Base-by-base conservation (phyloP, 2,888 invertebrate species). In the Hirtodrosophila trivittata region DNA sequence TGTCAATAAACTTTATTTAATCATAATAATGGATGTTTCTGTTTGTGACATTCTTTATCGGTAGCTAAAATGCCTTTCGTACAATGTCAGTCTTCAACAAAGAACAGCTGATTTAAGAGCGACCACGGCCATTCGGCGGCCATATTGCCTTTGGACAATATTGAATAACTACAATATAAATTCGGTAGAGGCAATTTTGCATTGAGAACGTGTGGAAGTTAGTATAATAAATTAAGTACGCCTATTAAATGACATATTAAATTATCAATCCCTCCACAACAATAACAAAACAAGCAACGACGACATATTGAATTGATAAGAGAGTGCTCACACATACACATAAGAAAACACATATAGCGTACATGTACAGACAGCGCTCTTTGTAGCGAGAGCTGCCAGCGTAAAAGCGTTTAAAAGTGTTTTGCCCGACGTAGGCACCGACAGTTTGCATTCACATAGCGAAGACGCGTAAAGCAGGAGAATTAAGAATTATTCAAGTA, bases 371-470 rank as follows among this genome's bases (percentile, higher is more conserved):
- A 18, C 14, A 47, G 35, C 55, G 45, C 75, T 75, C 75, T 74
- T 56, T 51, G 65, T 37, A 49, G 52, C 13, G 66, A 59, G 57
- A 52, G 64, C 58, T 51, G 39, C 14, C 57, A 59, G 55, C 67
- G 26, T 52, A 60, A 30, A 66, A 73, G 57, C 66, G 75, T 83
- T 88, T 88, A 89, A 88, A 88, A 88, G 80, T 87, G 78, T 88
- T 80, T 83, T 78, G 75, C 81, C 49, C 76, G 74, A 63, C 74
- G 46, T 57, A 47, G 32, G 43, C 66, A 50, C 16, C 73, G 71
- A 73, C 88, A 88, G 88, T 88, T 77, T 75, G 67, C 60, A 77
- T 82, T 87, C 75, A 75, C 66, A 81, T 71, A 81, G 78, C 82
- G 71, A 77, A 87, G 69, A 39, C 74, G 71, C 71, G 71, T 65